Evolutionary conservation across 1,140 invertebrate genomes (phyloP), one percentile per base, ranked within the genome.

Genomic region (Helicoverpa armigera): DNA sequence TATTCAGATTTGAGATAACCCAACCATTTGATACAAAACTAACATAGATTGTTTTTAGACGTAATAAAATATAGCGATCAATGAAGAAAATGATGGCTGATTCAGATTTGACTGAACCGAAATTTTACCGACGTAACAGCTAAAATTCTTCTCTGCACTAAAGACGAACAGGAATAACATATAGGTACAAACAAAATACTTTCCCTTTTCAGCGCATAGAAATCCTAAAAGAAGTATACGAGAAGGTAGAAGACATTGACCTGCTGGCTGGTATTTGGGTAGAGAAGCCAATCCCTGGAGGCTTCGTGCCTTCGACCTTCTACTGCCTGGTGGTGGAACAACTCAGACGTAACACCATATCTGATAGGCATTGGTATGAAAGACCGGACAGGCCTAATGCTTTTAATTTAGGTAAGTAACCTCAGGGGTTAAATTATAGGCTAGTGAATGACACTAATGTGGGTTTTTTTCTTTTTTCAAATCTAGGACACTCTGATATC

Each of bases 351-450:
- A 87, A 85, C 7, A 58, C 88, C 2, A 58, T 80, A 0, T 86
- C 89, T 14, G 91, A 93, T 18, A 86, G 91, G 35, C 91, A 93
- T 82, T 92, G 90, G 89, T 93, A 92, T 56, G 91, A 93, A 65
- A 83, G 91, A 61, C 84, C 87, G 0, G 83, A 89, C 35, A 73
- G 91, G 53, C 90, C 90, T 0, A 89, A 91, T 61, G 91, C 91
- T 2, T 91, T 93, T 73, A 93, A 82, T 53, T 3, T 14, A 13
- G 31, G 82, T 83, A 72, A 83, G 82, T 80, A 53, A 1, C n/a
- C 10, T 50, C 13, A 54, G 7, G 35, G 35, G n/a, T 58, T 1
- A 70, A 70, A 2, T 18, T n/a, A 18, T 73, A 73, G 35, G 35
- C 35, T 35, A 0, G 0, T 35, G 7, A 4, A 35, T 35, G 4